phyloP scores from a whole-genome alignment of 1,140 invertebrate species.

The Tribolium madens region DNA sequence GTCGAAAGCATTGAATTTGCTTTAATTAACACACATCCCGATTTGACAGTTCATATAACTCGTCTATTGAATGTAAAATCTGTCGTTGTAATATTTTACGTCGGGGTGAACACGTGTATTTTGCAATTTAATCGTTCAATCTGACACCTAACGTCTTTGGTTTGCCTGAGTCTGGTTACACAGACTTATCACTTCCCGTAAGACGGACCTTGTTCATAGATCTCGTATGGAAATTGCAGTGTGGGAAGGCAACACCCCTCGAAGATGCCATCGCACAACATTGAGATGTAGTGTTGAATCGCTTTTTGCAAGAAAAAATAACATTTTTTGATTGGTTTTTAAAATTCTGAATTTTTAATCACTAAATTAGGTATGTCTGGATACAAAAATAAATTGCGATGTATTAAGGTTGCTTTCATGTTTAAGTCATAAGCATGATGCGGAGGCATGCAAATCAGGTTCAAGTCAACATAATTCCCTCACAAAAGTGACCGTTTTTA shows the following conservation, averaged over 20 bases:
- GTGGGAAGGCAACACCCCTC: slow-evolving; percentile 38
- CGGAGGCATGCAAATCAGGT: neutral
- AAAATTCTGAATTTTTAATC: slow-evolving; percentile 34
- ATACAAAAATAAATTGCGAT: slow-evolving; percentile 53
- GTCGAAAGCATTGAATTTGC: neutral
- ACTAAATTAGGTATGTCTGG: slow-evolving; percentile 47
- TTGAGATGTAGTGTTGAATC: too few species aligned
- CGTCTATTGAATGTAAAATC: slow-evolving; percentile 48
- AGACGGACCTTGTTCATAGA: slow-evolving; percentile 42
- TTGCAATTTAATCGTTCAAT: slow-evolving; percentile 50
- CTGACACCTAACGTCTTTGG: slow-evolving; percentile 50
- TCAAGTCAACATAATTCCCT: neutral
- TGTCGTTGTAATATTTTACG: slow-evolving; percentile 46
- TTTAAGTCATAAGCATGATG: slow-evolving; percentile 49
- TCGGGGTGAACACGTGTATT: slow-evolving; percentile 52
- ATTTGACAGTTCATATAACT: slow-evolving; percentile 47
- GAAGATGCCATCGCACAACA: too few species aligned
- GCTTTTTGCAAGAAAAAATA: too few species aligned
- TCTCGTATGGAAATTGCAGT: slow-evolving; percentile 50
- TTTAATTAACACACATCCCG: slow-evolving; percentile 49
- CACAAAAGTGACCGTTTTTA: too few species aligned
- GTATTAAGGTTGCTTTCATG: slow-evolving; percentile 49
- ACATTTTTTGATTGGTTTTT: too few species aligned
- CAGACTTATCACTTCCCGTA: slow-evolving; percentile 48
- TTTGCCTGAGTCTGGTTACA: slow-evolving; percentile 47